phyloP scores from a whole-genome alignment of 2,113 vertebrate genomes.

The human (Homo sapiens) region DNA sequence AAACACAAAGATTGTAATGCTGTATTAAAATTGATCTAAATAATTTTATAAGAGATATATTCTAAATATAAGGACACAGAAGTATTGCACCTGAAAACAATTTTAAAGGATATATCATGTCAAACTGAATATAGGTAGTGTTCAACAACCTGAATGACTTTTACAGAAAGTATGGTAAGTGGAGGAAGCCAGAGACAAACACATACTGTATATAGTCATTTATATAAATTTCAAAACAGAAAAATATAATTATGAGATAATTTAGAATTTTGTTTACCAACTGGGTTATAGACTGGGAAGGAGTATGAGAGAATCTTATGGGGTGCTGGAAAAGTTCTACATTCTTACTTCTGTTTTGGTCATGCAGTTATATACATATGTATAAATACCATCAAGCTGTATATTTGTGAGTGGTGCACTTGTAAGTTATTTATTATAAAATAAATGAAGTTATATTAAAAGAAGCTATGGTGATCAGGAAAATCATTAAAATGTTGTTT shows the following conservation, averaged over 20 bases:
- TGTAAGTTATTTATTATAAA: not conserved
- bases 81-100: not conserved
- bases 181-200: not conserved
- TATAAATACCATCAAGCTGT: not conserved
- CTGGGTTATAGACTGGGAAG: not conserved
- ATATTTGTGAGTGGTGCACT: not conserved
- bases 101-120: not conserved
- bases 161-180: not conserved
- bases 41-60: not conserved
- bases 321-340: not conserved
- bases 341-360: not conserved
- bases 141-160: not conserved
- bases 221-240: not conserved
- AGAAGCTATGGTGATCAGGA: not conserved
- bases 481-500: not conserved
- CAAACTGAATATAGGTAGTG: not conserved
- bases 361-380: not conserved
- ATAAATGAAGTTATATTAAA: not conserved
- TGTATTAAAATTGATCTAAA: not conserved
- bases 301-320: not conserved
- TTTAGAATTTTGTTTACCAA: not conserved
- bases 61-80: not conserved
- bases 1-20: not conserved
- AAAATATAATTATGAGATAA: not conserved
- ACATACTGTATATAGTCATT: not conserved